Conservation (phyloP, 2,888 invertebrate genomes). For the Hanleya hanleyi region DNA sequence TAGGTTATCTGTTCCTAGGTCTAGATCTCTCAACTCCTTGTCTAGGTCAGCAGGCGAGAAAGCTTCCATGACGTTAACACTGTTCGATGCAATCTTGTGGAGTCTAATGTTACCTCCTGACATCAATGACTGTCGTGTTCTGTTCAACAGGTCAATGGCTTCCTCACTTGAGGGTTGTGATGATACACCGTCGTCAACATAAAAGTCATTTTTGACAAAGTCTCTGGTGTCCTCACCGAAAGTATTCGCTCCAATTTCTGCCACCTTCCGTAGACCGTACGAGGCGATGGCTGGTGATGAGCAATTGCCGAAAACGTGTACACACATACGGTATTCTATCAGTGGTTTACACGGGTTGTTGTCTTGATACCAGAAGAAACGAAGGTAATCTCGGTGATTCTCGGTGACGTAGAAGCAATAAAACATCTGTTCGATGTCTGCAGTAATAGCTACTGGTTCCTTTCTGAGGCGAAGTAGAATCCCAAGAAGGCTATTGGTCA, state of each 20-base stretch:
- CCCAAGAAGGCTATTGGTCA: too few relatives aligned
- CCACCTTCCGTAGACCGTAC: conserved; percentile 19
- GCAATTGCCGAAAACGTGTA: conserved; percentile 31
- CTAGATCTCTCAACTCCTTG: conserved; percentile 34
- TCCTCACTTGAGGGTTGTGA: conserved; percentile 23
- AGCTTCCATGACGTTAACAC: conserved; percentile 32
- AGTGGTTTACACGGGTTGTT: conserved; percentile 16
- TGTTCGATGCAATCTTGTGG: conserved; percentile 46
- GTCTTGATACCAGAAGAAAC: conserved; percentile 22
- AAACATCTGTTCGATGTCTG: conserved; percentile 30
- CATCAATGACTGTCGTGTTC: conserved; percentile 29
- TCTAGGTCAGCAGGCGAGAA: conserved; percentile 37
- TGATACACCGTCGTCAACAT: conserved; percentile 41
- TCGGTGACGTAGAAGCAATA: conserved; percentile 14
- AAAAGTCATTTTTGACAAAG: conserved; percentile 38
- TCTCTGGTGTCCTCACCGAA: conserved; percentile 25
- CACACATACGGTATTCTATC: conserved; percentile 26
- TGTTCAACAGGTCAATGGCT: conserved; percentile 31
- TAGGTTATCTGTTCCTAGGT: conserved; percentile 23
- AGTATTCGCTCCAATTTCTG: neutral
- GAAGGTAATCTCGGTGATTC: conserved; percentile 16
- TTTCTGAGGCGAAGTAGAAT: too few relatives aligned
- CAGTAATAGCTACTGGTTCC: too few relatives aligned
- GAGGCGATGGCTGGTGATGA: conserved; percentile 24
- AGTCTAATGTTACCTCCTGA: conserved; percentile 35